Conservation (phyloP, 2,888 invertebrate genomes). For the Ophioninae sp. region DNA sequence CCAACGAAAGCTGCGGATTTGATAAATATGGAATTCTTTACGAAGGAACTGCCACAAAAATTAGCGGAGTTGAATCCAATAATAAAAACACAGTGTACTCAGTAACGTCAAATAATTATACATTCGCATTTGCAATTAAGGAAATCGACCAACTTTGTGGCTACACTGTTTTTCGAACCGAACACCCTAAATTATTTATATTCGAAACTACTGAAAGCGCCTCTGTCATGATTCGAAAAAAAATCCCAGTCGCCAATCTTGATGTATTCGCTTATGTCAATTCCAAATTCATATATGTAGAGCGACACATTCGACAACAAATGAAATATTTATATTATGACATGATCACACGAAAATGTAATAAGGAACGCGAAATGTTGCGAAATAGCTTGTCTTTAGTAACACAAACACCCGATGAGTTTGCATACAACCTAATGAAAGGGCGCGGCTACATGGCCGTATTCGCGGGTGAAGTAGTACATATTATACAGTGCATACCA, state of each 20-base stretch:
- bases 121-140: constrained; percentile 11
- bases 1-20: constrained; percentile 33
- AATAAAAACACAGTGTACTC: constrained; percentile 12
- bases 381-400: too few relatives aligned
- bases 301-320: too few relatives aligned
- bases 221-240: constrained; percentile 7
- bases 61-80: not conserved
- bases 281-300: too few relatives aligned
- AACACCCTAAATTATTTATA: constrained; percentile 36
- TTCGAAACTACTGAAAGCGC: constrained; percentile 18
- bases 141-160: constrained; percentile 27
- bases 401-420: too few relatives aligned
- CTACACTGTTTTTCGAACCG: constrained; percentile 7
- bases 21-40: constrained; percentile 46
- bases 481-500: too few relatives aligned
- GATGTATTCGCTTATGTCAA: constrained; percentile 34
- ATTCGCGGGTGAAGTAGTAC: too few relatives aligned
- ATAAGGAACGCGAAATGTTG: not conserved
- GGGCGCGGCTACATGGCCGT: too few relatives aligned
- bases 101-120: not conserved
- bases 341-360: too few relatives aligned
- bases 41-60: constrained; percentile 47
- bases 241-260: constrained; percentile 24
- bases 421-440: too few relatives aligned
- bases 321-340: too few relatives aligned